Evolutionary conservation across 2,888 invertebrate genomes (phyloP).

Genomic region (Volucella zonaria): DNA sequence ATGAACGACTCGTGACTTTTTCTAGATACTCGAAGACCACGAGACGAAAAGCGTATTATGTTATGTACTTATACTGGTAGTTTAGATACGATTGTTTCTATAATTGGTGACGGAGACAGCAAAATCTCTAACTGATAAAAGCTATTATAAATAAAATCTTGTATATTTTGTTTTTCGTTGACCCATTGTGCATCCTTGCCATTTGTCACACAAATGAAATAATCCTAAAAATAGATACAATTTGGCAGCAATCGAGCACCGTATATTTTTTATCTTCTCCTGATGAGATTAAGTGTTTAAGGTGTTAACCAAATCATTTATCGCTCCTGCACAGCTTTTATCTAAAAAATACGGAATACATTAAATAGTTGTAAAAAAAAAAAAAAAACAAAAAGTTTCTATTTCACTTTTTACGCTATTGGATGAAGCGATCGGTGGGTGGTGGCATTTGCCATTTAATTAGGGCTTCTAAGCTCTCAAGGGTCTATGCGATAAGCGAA

Average conservation of each 20-base stretch:
- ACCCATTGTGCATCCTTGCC: constrained; percentile 68
- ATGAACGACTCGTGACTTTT: constrained; percentile 38
- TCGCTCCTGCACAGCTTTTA: constrained; percentile 5
- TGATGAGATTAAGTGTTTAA: no score
- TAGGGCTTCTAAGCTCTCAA: constrained; percentile 57
- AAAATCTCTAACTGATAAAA: constrained; percentile 40
- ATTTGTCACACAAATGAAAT: constrained; percentile 57
- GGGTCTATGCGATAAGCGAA: constrained; percentile 45
- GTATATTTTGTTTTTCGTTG: constrained; percentile 21
- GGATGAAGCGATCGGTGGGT: no score
- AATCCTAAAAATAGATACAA: constrained; percentile 51
- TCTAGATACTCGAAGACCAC: constrained; percentile 32
- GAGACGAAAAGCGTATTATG: background rate
- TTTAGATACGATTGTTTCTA: constrained; percentile 30
- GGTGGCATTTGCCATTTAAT: background rate
- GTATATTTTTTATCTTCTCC: no score
- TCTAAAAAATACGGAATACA: constrained; percentile 42
- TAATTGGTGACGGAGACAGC: constrained; percentile 53
- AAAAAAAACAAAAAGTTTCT: no score
- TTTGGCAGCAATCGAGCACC: constrained; percentile 50
- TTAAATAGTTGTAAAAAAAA: constrained; percentile 40
- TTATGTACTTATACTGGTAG: no score
- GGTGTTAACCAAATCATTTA: constrained; percentile 3
- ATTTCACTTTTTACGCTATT: background rate
- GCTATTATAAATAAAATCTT: constrained; percentile 35